Conservation (phyloP, 35 echinoderm and acorn worm genomes). For the Acanthaster planci region DNA sequence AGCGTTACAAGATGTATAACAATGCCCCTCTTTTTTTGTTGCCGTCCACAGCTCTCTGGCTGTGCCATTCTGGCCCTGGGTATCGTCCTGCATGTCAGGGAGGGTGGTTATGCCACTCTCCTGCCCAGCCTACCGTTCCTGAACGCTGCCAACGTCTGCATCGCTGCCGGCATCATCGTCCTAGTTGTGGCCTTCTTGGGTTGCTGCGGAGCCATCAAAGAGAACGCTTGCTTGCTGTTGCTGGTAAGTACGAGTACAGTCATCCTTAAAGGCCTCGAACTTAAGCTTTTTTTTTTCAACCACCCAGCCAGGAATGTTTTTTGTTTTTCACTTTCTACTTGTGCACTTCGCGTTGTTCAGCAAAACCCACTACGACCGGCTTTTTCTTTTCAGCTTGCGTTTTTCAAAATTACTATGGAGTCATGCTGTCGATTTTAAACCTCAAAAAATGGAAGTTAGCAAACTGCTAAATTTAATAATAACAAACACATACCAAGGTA, state of each 20-base stretch:
- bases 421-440: too few relatives aligned
- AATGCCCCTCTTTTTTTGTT: not conserved
- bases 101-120: conserved; percentile 58
- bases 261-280: too few relatives aligned
- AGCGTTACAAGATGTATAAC: not conserved
- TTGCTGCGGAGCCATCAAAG: conserved; percentile 79
- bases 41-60: conserved; percentile 61
- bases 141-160: conserved; percentile 74
- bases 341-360: too few relatives aligned
- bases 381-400: too few relatives aligned
- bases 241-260: conserved; percentile 71
- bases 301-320: too few relatives aligned
- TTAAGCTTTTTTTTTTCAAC: too few relatives aligned
- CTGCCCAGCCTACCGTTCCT: conserved; percentile 71
- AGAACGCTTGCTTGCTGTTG: conserved; percentile 69
- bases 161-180: conserved; percentile 70
- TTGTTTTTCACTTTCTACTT: too few relatives aligned
- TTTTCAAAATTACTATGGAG: too few relatives aligned
- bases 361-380: too few relatives aligned
- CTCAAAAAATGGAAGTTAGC: too few relatives aligned
- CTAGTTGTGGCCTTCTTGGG: conserved; percentile 75
- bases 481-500: too few relatives aligned
- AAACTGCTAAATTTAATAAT: too few relatives aligned
- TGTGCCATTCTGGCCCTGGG: conserved; percentile 60
- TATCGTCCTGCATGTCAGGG: conserved; percentile 57